Evolutionary conservation across 2,113 vertebrate species (phyloP).

Genomic region (Hemiscyllium ocellatum): DNA sequence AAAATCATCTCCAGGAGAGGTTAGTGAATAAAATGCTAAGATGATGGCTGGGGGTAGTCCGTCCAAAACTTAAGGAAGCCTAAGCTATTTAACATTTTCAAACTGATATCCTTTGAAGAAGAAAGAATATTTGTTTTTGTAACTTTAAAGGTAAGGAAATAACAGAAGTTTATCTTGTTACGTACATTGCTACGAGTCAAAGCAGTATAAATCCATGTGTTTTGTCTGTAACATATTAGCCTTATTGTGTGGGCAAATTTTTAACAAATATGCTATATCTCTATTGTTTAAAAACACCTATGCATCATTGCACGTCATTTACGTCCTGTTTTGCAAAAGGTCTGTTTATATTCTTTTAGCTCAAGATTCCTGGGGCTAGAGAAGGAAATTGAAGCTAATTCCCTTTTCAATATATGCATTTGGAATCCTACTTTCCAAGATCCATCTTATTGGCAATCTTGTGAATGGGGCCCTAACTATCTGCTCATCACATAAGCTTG

Average conservation of each 20-base stretch:
- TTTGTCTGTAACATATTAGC: background rate
- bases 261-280: background rate
- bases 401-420: no score
- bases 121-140: background rate
- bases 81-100: background rate
- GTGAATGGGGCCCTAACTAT: no score
- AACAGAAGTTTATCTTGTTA: background rate
- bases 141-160: background rate
- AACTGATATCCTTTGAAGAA: background rate
- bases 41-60: background rate
- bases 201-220: background rate
- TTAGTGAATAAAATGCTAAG: background rate
- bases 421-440: no score
- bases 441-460: no score
- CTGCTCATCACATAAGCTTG: no score
- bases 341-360: background rate
- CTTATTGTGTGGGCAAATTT: background rate
- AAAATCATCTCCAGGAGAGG: background rate
- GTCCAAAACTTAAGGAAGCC: background rate
- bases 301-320: background rate
- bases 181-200: background rate
- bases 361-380: background rate
- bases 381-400: background rate
- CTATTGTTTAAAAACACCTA: background rate
- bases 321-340: background rate